phyloP scores from a whole-genome alignment of 2,888 invertebrate genomes.

The Clusia tigrina region DNA sequence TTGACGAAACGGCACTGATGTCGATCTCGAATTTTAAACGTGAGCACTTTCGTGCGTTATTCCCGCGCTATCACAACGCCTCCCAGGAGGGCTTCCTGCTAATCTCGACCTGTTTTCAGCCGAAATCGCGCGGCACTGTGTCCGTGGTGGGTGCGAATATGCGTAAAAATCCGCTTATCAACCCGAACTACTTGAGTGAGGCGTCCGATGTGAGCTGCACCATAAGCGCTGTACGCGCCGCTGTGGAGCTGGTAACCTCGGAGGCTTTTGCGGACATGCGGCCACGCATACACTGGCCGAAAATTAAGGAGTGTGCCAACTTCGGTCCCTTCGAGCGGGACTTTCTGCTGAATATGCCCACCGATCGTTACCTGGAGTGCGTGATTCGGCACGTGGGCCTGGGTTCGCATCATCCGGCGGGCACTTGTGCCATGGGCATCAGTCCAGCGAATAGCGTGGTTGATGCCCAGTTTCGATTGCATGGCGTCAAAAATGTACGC shows the following conservation, averaged over 20 bases:
- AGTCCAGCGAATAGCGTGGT: constrained; percentile 69
- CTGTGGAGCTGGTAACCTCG: constrained; percentile 66
- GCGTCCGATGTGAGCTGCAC: constrained; percentile 72
- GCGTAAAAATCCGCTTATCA: constrained; percentile 71
- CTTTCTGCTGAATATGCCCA: constrained; percentile 53
- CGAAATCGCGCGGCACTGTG: constrained; percentile 75
- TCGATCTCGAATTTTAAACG: constrained; percentile 73
- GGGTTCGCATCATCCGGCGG: constrained; percentile 82
- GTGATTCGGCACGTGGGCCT: constrained; percentile 71
- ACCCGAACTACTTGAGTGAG: constrained; percentile 77
- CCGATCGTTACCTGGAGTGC: constrained; percentile 71
- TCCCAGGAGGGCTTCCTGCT: constrained; percentile 75
- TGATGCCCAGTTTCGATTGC: constrained; percentile 72
- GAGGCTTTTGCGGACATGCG: constrained; percentile 70
- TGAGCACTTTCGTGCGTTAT: constrained; percentile 70
- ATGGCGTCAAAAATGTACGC: constrained; percentile 71
- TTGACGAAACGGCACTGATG: constrained; percentile 72
- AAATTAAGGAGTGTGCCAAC: constrained; percentile 68
- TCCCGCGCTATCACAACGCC: constrained; percentile 72
- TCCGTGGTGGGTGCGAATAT: constrained; percentile 69
- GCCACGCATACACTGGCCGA: constrained; percentile 73
- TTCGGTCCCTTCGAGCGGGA: constrained; percentile 66
- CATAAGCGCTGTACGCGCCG: constrained; percentile 70
- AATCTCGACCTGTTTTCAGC: constrained; percentile 73
- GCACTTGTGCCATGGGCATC: constrained; percentile 77